Conservation (phyloP, 2,113 vertebrate species). For the Daubentonia madagascariensis region DNA sequence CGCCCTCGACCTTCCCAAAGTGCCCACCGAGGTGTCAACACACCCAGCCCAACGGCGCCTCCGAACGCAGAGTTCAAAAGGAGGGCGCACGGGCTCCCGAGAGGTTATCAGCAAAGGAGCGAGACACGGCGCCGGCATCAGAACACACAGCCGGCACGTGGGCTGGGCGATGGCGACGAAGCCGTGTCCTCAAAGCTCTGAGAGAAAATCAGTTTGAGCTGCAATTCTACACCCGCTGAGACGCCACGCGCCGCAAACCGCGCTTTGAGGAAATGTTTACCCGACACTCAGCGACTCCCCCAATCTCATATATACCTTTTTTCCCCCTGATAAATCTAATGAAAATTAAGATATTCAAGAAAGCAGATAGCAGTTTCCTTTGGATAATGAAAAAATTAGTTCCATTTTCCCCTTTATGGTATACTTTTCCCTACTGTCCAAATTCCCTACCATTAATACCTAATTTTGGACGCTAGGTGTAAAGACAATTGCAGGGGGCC, state of each 20-base stretch:
- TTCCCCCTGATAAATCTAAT: background rate
- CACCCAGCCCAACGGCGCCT: rapidly evolving
- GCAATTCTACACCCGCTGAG: background rate
- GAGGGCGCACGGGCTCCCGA: rapidly evolving
- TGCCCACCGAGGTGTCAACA: rapidly evolving
- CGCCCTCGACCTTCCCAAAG: background rate
- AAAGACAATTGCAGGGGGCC: rapidly evolving
- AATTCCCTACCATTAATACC: background rate
- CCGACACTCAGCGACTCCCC: rapidly evolving
- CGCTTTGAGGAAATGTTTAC: rapidly evolving
- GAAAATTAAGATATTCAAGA: background rate
- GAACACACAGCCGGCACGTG: rapidly evolving
- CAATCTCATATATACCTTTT: rapidly evolving
- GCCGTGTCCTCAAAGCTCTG: background rate
- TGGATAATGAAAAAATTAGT: background rate
- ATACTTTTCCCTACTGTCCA: background rate
- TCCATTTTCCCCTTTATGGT: background rate
- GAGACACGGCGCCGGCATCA: no score
- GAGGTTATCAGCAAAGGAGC: rapidly evolving
- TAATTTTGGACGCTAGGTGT: rapidly evolving
- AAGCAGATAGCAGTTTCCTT: background rate
- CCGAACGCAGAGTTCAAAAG: rapidly evolving
- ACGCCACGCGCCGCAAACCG: rapidly evolving
- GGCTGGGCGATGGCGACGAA: background rate
- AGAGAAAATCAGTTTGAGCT: background rate